Evolutionary conservation across 2,888 invertebrate species (phyloP), one percentile per base, ranked within the genome.

Genomic region (Lasioglossum oenotherae): DNA sequence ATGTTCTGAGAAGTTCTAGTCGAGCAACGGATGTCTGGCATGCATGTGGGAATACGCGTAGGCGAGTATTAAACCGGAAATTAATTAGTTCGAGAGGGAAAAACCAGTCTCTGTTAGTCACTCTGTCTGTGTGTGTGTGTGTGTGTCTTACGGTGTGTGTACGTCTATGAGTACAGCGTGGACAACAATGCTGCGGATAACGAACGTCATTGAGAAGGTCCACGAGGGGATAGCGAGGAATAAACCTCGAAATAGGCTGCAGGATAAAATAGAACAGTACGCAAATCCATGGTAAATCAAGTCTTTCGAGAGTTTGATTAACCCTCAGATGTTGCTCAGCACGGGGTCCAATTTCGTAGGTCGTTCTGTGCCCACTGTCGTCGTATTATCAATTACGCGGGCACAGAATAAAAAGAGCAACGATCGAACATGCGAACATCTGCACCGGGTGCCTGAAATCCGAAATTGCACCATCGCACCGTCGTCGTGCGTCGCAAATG

Each of bases 1-100:
- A 75, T 46, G 69, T 74, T 27, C 67, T 16, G 46, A 67, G 49
- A 44, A 57, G 71, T 38, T 67, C 14, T 35, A 53, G 53, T 19
- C 64, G 53, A 41, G 41, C 67, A 67, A 69, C n/a, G 19, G 35
- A 23, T 44, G 35, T 35, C 8, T 31, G 8, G n/a, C 14, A 44
- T 8, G 8, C 38, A 35, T 74, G 12, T 72, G 71, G 49, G 49
- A 83, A 74, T 53, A 64, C 31, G 78, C 74, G 69, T 71, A 12
- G 69, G 74, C 71, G 78, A 44, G 35, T 14, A 27, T 78, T 72
- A 78, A 75, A 75, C 53, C 38, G 57, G 16, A 38, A 23, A 57
- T 64, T 84, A 84, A 84, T 84, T 84, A 84, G 78, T 75, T 78
- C 44, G 2, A 27, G 27, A 16, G 12, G 5, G 74, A 23, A 72